Conservation (phyloP, 2,113 vertebrate genomes). For the Strix aluco region DNA sequence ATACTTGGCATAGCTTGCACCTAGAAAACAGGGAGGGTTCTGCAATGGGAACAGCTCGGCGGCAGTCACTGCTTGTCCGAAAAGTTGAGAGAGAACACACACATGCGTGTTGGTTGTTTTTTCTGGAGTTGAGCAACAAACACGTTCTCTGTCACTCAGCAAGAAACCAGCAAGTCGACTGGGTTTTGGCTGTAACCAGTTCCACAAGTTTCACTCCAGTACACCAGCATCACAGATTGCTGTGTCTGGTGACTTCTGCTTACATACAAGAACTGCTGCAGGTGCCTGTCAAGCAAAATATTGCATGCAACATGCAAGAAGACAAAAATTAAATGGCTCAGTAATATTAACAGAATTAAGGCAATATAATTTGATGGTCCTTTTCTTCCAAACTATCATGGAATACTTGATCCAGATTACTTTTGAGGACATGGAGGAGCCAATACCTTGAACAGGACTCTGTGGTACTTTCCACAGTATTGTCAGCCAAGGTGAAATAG, state of each 20-base stretch:
- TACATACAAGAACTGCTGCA: neutral
- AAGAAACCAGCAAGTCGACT: neutral
- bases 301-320: neutral
- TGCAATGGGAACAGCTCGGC: neutral
- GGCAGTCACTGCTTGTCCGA: neutral
- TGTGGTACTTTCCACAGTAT: neutral
- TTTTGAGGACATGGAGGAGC: neutral
- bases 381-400: neutral
- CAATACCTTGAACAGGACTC: neutral
- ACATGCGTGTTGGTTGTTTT: rapidly evolving
- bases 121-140: neutral
- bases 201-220: neutral
- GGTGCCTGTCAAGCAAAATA: neutral
- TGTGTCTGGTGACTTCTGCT: neutral
- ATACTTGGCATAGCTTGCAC: neutral
- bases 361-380: neutral
- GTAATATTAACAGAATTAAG: neutral
- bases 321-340: neutral
- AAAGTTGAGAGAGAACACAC: neutral
- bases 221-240: neutral
- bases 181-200: neutral
- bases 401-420: neutral
- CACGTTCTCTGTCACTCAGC: rapidly evolving
- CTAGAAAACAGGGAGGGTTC: neutral
- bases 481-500: neutral